phyloP scores from a whole-genome alignment of 2,113 vertebrate species.

The Pygoscelis antarcticus region DNA sequence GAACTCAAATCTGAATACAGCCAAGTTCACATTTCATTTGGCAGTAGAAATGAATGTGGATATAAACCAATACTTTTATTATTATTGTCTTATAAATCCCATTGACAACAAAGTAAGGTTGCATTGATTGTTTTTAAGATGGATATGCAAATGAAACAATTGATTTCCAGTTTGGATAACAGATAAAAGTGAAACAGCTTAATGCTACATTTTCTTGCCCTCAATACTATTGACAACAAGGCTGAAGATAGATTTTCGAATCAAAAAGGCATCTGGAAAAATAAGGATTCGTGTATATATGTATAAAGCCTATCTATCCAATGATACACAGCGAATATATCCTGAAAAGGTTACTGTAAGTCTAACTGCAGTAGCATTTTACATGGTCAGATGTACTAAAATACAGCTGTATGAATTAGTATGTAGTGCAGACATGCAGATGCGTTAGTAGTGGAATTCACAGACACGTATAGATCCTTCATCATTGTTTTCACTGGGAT shows the following conservation, averaged over 20 bases:
- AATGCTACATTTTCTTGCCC: not conserved
- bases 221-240: not conserved
- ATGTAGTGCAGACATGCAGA: not conserved
- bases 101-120: not conserved
- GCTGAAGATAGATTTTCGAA: not conserved
- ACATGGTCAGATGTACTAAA: not conserved
- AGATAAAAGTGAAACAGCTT: not conserved
- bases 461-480: fast-evolving
- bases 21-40: not conserved
- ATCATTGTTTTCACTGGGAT: not conserved
- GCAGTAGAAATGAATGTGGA: not conserved
- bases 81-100: not conserved
- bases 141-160: not conserved
- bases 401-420: not conserved
- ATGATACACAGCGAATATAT: not conserved
- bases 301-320: not conserved
- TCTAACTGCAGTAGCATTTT: not conserved
- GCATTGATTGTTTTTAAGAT: not conserved
- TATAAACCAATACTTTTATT: not conserved
- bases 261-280: not conserved
- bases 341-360: not conserved
- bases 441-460: not conserved
- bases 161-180: not conserved
- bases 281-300: not conserved
- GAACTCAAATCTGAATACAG: not conserved